These are phyloP conservation scores for Agonopterix arenella DNA, from an alignment of 2,888 invertebrate species.

Conservation along the genomic window DNA sequence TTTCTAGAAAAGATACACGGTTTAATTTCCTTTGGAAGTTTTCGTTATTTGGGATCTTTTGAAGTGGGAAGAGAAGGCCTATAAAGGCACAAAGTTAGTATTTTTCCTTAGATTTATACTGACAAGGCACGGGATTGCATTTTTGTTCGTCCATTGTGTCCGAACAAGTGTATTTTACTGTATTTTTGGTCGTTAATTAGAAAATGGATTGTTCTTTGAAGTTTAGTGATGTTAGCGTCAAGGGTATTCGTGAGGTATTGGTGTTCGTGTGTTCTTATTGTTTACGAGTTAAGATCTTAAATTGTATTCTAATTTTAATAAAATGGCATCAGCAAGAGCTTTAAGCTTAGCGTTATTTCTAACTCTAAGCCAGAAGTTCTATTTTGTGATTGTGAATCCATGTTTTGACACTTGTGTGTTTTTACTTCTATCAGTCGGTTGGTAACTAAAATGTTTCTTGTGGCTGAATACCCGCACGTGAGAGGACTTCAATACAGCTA, in stretches of 20 bases:
- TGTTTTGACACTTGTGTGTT: too few relatives aligned
- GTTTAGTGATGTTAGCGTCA: conserved; percentile 1
- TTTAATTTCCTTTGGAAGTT: neutral
- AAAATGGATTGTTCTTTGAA: conserved; percentile 8
- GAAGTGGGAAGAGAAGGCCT: conserved; percentile 12
- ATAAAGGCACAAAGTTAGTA: conserved; percentile 56
- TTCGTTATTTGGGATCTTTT: conserved; percentile 10
- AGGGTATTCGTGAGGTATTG: neutral
- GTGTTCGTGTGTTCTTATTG: neutral
- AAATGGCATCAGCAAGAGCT: too few relatives aligned
- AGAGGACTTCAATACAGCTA: too few relatives aligned
- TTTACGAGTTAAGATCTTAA: too few relatives aligned
- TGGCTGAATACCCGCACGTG: too few relatives aligned
- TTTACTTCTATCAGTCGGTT: too few relatives aligned
- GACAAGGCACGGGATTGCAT: conserved; percentile 64
- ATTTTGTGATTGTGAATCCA: too few relatives aligned
- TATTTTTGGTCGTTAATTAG: conserved; percentile 36
- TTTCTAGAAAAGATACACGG: neutral
- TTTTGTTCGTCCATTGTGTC: conserved; percentile 48
- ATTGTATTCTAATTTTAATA: too few relatives aligned
- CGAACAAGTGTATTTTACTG: conserved; percentile 39
- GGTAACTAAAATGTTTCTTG: too few relatives aligned
- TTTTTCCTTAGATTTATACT: conserved; percentile 59
- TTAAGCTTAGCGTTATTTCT: too few relatives aligned
- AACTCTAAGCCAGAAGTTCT: too few relatives aligned